Evolutionary conservation across 2,888 invertebrate species (phyloP).

Genomic region (Formica aserva): DNA sequence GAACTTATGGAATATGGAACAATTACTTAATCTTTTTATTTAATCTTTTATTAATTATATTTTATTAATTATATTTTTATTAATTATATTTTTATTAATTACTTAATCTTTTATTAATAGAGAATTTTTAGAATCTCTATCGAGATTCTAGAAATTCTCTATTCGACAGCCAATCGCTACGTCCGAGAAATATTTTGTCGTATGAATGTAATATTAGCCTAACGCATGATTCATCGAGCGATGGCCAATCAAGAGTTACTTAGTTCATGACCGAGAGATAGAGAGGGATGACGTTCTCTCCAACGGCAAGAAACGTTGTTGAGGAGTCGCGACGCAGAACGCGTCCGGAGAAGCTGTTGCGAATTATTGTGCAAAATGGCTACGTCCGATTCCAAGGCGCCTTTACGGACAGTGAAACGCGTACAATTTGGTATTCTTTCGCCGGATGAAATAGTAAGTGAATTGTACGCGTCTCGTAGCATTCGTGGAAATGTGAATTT

Average conservation of each 20-base stretch:
- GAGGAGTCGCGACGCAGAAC: conserved; percentile 78
- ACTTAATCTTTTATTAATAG: too few species aligned
- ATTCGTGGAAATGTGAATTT: background rate
- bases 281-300: background rate
- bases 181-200: too few species aligned
- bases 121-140: too few species aligned
- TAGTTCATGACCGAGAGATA: background rate
- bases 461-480: background rate
- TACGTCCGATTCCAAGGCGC: conserved; percentile 96
- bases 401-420: conserved; percentile 96
- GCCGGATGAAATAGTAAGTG: conserved; percentile 99
- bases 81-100: too few species aligned
- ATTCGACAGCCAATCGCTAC: too few species aligned
- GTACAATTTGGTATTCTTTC: conserved; percentile 99
- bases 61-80: too few species aligned
- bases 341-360: conserved; percentile 62
- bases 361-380: conserved; percentile 88
- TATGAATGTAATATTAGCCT: background rate
- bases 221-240: background rate
- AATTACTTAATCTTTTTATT: too few species aligned
- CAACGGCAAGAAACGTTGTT: conserved; percentile 61
- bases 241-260: background rate
- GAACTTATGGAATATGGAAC: too few species aligned
- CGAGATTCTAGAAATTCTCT: too few species aligned
- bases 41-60: too few species aligned